These are phyloP conservation scores for Dendronephthya gigantea DNA, from an alignment of 64 coral and sea anemone genomes.

Conservation along the genomic window DNA sequence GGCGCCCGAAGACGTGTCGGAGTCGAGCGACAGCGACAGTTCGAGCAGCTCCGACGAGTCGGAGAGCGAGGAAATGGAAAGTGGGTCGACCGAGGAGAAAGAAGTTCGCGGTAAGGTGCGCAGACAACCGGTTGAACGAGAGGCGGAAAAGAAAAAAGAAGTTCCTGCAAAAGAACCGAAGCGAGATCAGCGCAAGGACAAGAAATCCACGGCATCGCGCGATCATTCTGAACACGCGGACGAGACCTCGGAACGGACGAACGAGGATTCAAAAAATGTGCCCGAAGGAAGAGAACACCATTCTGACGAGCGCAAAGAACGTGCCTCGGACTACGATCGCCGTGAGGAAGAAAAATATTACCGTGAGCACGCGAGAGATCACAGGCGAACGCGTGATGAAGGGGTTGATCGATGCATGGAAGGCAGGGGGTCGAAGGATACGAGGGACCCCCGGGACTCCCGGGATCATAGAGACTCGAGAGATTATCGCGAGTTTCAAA, in stretches of 20 bases:
- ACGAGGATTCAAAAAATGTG: not conserved
- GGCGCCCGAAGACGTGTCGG: not conserved
- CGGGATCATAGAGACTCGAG: not conserved
- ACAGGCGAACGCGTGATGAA: not conserved
- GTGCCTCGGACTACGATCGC: not conserved
- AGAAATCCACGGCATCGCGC: not conserved
- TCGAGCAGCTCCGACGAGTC: not conserved
- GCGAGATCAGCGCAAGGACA: not conserved
- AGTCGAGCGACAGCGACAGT: not conserved
- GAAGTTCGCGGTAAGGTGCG: not conserved
- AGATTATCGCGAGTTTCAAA: not conserved
- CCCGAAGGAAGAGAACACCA: not conserved
- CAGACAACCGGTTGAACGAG: not conserved
- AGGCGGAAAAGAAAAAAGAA: not conserved
- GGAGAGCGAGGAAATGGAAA: not conserved
- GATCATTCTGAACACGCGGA: not conserved
- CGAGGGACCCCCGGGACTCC: not conserved
- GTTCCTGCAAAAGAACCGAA: not conserved
- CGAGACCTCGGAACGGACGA: not conserved
- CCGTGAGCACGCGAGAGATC: not conserved
- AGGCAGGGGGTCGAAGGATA: not conserved
- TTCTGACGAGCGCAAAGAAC: not conserved
- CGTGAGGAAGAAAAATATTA: not conserved
- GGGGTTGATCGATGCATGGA: not conserved
- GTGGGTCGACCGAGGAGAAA: not conserved